Evolutionary conservation across 1,140 invertebrate species (phyloP), one percentile per base, ranked within the genome.

Genomic region (Bombus terrestris): DNA sequence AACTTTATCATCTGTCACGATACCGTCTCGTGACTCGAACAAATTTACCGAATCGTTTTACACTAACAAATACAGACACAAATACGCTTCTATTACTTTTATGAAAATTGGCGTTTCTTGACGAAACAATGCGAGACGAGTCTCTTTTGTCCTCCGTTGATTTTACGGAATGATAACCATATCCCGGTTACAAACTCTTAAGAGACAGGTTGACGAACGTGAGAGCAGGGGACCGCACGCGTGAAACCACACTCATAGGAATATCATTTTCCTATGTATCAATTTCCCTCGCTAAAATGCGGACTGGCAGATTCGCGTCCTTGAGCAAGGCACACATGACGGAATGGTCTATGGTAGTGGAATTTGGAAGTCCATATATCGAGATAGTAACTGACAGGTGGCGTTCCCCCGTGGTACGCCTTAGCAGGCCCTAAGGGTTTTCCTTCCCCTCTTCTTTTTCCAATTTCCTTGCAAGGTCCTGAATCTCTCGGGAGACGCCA

Each of bases 321-420:
- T 59, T 18, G 53, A 62, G 12, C 22, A 15, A 37, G 32, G 0
- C 53, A n/a, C 28, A 32, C n/a, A 10, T 41, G 6, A 3, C 28
- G 25, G 12, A 73, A 72, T 13, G 71, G 28, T 73, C 28, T 0
- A 22, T 39, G 25, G 8, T 13, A 35, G 41, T n/a, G 10, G 68
- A 86, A 88, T 89, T 89, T 73, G 77, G 32, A 89, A 89, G 88
- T 81, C 84, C 84, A 81, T 86, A 86, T 83, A 89, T 88, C 79
- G 79, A 74, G 39, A 59, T 75, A 57, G 83, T 86, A 89, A 83
- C 64, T 75, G 64, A 82, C 59, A 66, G 37, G 35, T 25, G 25
- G 78, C 13, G 39, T 35, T 88, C 41, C 80, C 80, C 43, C 22
- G 53, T 62, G 69, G 32, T 69, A 12, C 64, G 68, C 32, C 57